Conservation (phyloP, 2,888 invertebrate species). For the Aleiodes alternator region DNA sequence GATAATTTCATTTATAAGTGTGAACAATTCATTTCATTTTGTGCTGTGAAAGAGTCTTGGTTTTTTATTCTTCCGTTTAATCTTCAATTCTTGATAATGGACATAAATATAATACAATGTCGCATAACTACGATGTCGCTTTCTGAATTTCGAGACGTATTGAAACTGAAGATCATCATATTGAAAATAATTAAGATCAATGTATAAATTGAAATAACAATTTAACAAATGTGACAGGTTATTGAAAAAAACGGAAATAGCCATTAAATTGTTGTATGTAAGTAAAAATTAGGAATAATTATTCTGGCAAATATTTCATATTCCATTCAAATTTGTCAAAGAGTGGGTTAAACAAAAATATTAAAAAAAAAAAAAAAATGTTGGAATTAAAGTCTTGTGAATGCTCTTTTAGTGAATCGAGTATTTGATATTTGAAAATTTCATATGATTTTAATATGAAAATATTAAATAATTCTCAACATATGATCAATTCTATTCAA, state of each 20-base stretch:
- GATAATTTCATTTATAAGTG: slow-evolving; percentile 40
- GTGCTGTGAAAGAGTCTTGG: slow-evolving; percentile 7
- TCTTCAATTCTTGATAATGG: not conserved
- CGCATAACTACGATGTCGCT: too few species aligned
- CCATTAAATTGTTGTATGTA: slow-evolving; percentile 5
- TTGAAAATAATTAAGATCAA: not conserved
- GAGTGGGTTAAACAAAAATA: not conserved
- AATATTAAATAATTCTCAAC: slow-evolving; percentile 16
- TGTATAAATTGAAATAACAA: not conserved
- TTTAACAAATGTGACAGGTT: not conserved
- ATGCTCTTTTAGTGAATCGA: slow-evolving; percentile 7
- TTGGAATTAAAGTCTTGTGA: not conserved
- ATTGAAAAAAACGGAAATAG: not conserved
- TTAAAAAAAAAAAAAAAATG: not conserved
- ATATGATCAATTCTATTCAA: slow-evolving; percentile 21
- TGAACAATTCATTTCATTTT: slow-evolving; percentile 6
- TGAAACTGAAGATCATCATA: not conserved
- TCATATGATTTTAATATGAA: slow-evolving; percentile 8
- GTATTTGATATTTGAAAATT: slow-evolving; percentile 1
- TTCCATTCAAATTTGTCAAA: not conserved
- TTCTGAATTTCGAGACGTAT: not conserved
- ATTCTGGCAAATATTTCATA: slow-evolving; percentile 1
- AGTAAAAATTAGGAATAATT: slow-evolving; percentile 7
- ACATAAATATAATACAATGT: not conserved
- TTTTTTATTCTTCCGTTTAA: too few species aligned